phyloP scores from a whole-genome alignment of 2,797 vertebrate species.

The Schizopygopsis malacanthus region DNA sequence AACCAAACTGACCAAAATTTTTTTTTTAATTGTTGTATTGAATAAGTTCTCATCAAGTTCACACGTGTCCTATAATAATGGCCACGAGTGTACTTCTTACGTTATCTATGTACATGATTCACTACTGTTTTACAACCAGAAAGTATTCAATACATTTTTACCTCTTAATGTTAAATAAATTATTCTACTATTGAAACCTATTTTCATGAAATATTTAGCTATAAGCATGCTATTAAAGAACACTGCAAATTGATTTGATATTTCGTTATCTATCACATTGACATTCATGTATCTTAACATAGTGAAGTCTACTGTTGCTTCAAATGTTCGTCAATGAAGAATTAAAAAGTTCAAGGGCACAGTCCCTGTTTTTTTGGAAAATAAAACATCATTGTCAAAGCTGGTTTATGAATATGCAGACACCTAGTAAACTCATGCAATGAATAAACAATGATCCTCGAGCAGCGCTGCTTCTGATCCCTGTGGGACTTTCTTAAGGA shows the following conservation, averaged over 20 bases:
- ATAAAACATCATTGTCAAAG: slow-evolving; percentile 26
- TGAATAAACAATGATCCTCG: slow-evolving; percentile 18
- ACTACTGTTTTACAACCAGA: neutral
- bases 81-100: neutral
- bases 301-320: neutral
- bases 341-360: slow-evolving; percentile 24
- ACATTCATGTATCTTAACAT: neutral
- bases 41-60: neutral
- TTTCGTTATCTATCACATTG: neutral
- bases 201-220: neutral
- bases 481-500: neutral
- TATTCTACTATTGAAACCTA: neutral
- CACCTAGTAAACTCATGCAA: slow-evolving; percentile 4
- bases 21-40: neutral
- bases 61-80: neutral
- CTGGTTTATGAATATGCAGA: slow-evolving; percentile 32
- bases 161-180: neutral
- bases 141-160: neutral
- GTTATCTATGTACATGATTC: neutral
- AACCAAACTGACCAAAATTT: neutral
- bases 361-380: neutral
- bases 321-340: neutral
- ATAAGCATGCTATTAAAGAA: neutral
- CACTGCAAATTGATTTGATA: neutral
- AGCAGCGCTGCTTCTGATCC: neutral